These are phyloP conservation scores for Heterotis niloticus DNA, from an alignment of 2,113 vertebrate species.

Conservation along the genomic window DNA sequence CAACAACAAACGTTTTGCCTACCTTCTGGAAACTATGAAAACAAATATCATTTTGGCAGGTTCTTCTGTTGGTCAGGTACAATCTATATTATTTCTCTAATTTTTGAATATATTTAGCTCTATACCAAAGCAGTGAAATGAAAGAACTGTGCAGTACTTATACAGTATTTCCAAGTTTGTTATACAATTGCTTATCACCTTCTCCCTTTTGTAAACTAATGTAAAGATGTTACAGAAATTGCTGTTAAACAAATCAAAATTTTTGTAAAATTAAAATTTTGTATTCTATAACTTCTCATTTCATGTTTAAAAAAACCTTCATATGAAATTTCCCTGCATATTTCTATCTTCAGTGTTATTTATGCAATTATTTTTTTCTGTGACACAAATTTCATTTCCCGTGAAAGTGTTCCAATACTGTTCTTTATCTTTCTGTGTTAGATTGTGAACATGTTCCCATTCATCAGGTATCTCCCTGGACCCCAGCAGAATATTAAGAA, in stretches of 20 bases:
- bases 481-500: conserved; percentile 36
- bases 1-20: conserved; percentile 36
- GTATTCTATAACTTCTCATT: not conserved
- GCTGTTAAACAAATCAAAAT: not conserved
- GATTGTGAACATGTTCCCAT: conserved; percentile 39
- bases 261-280: not conserved
- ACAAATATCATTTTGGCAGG: conserved; percentile 18
- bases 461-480: conserved; percentile 42
- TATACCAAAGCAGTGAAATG: no score
- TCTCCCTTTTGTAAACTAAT: no score
- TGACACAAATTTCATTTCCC: no score
- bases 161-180: no score
- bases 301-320: no score
- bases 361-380: no score
- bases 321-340: no score
- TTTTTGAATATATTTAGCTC: not conserved
- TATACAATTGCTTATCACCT: no score
- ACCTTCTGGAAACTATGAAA: conserved; percentile 41
- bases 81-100: not conserved
- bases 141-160: no score
- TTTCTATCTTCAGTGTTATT: no score
- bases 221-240: not conserved
- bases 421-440: conserved; percentile 24
- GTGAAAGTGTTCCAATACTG: no score
- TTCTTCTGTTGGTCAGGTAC: conserved; percentile 31